A percentile compares a stretch with the other conserved stretches of the same genome.
Conservation (phyloP, 2,797 vertebrate species). For the Sebastes cheni region DNA sequence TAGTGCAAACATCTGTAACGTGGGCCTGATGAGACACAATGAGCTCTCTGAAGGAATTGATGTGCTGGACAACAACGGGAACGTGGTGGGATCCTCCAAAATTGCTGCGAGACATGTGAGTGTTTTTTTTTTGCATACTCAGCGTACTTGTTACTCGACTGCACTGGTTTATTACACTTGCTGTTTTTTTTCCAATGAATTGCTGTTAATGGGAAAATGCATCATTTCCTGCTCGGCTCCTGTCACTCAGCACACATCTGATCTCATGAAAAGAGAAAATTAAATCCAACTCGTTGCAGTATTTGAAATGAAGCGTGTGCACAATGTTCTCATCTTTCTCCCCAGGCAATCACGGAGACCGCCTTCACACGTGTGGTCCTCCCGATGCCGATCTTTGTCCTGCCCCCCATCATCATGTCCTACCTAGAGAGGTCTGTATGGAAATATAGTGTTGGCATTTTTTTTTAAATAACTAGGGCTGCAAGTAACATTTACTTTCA, state of each 20-base stretch:
- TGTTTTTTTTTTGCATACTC: slow-evolving; percentile 15
- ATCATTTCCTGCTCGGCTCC: slow-evolving; percentile 4
- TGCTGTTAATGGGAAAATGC: not conserved
- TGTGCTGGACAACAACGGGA: slow-evolving; percentile 88
- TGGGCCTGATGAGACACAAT: slow-evolving; percentile 94
- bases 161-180: not conserved
- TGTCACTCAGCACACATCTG: slow-evolving; percentile 38
- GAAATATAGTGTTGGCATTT: not conserved
- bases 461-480: not conserved
- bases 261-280: slow-evolving; percentile 36
- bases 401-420: slow-evolving; percentile 90
- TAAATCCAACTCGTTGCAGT: slow-evolving; percentile 35
- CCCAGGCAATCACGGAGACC: slow-evolving; percentile 94
- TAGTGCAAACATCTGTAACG: slow-evolving; percentile 96
- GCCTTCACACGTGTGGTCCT: slow-evolving; percentile 95
- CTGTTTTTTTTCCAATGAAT: not conserved
- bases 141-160: not conserved
- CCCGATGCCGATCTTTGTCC: slow-evolving; percentile 96
- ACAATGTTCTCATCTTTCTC: slow-evolving; percentile 49
- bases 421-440: slow-evolving; percentile 81
- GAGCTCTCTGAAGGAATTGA: slow-evolving; percentile 95
- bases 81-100: slow-evolving; percentile 93
- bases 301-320: slow-evolving; percentile 60
- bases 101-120: slow-evolving; percentile 93
- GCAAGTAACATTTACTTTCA: not conserved